Base-by-base conservation (phyloP, 2,888 invertebrate genomes). In the Scaptomyza cyrtandrae region DNA sequence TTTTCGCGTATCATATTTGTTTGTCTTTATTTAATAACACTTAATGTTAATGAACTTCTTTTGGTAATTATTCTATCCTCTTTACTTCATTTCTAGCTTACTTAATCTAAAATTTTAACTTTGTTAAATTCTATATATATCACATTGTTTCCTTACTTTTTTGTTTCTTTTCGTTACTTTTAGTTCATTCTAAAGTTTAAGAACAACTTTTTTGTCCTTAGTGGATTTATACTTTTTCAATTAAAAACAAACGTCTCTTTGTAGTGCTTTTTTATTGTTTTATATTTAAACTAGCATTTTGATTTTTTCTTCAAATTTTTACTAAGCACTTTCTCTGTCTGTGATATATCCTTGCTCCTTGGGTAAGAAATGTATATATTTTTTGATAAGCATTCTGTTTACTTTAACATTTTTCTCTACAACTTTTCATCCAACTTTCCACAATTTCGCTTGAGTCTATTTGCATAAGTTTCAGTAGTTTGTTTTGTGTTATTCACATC, bases 401-500 rank as follows among this genome's bases (percentile, higher is more conserved):
- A 44, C 53, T 76, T 41, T 43, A 29, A 29, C 27, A 3, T 29
- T 29, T 31, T 31, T 6, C 31, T 55, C 31, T 44, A 37, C 29
- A 49, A 43, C 46, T 44, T 63, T 41, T 19, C 16, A 14, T 35
- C 46, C 48, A 64, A 13, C 50, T 44, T 37, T 57, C 6, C 33
- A 35, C 33, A 35, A 4, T 24, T 24, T 24, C 3, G 24, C 24
- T 24, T 24, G 5, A 43, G 52, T 41, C 31, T 63, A 35, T 14
- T 44, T 37, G 11, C 10, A 4, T 16, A 37, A 16, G 13, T 57
- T 57, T 10, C 44, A 35, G 10, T 10, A 11, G 19, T 60, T 37
- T 37, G 9, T 39, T 43, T 37, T 14, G n/a, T n/a, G 54, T 54
- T 45, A 41, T 59, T 63, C 41, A 49, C 29, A 27, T 62, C 39